A percentile compares a stretch with the other conserved stretches of the same genome.
phyloP scores from a whole-genome alignment of 1,140 invertebrate species.

The Macrostomum lignano region DNA sequence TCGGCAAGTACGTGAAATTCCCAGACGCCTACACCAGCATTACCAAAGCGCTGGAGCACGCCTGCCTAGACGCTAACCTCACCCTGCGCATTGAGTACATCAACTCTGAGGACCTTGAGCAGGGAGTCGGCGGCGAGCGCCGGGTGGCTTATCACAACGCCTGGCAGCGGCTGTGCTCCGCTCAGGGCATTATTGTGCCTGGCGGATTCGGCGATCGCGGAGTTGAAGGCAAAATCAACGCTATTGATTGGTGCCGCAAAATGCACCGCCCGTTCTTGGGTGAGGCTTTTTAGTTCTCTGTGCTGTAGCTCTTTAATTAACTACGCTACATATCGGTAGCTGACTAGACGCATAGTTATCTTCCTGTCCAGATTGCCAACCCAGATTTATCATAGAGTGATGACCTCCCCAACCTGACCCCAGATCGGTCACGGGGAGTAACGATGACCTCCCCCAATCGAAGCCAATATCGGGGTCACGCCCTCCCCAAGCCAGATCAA shows the following conservation, averaged over 20 bases:
- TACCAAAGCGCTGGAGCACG: constrained; percentile 69
- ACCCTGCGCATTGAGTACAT: not conserved
- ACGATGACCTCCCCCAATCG: too few species aligned
- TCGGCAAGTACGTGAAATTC: constrained; percentile 92
- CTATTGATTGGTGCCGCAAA: constrained; percentile 63
- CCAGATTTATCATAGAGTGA: too few species aligned
- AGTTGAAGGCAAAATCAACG: constrained; percentile 75
- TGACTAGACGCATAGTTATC: too few species aligned
- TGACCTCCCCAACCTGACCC: too few species aligned
- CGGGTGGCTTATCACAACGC: not conserved
- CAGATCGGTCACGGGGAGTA: too few species aligned
- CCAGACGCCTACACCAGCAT: constrained; percentile 87
- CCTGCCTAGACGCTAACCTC: constrained; percentile 39
- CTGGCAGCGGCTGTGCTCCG: constrained; percentile 9
- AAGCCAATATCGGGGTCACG: too few species aligned
- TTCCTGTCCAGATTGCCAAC: too few species aligned
- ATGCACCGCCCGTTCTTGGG: constrained; percentile 63
- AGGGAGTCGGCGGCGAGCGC: not conserved
- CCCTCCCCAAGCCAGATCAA: too few species aligned
- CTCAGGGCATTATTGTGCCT: constrained; percentile 67
- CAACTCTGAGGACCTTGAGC: not conserved
- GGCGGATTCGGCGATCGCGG: constrained; percentile 84
- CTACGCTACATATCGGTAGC: not conserved
- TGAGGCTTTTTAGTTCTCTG: too few species aligned
- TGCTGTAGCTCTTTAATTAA: not conserved